Conservation (phyloP, 2,113 vertebrate genomes). For the Thunnus maccoyii region DNA sequence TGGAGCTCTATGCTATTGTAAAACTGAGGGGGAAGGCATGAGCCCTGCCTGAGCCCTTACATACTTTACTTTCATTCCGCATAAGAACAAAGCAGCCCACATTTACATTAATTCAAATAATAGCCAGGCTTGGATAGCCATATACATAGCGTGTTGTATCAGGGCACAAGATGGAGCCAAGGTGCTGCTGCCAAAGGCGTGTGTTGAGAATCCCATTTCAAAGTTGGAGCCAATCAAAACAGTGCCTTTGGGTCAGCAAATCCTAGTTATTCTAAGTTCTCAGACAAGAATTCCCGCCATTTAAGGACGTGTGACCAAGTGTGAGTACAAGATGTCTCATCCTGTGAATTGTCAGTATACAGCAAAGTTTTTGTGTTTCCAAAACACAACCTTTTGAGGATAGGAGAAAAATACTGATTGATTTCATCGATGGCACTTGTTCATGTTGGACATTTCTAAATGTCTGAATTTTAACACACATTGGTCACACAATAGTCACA, state of each 20-base stretch:
- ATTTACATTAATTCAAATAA: constrained; percentile 5
- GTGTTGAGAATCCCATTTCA: neutral
- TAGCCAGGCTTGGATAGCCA: neutral
- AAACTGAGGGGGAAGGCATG: neutral
- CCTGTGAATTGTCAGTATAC: neutral
- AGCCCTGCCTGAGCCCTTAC: neutral
- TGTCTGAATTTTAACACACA: neutral
- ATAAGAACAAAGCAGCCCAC: neutral
- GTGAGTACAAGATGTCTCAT: neutral
- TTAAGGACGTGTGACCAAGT: neutral
- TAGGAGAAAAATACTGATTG: neutral
- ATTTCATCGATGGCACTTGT: neutral
- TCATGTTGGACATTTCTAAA: neutral
- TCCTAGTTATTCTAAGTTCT: neutral
- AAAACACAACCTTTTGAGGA: neutral
- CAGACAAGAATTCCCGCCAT: neutral
- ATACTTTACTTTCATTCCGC: neutral
- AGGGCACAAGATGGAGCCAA: neutral
- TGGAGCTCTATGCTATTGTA: constrained; percentile 11
- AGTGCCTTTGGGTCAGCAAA: neutral
- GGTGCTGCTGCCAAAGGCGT: constrained; percentile 1
- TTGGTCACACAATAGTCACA: neutral
- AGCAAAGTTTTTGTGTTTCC: neutral
- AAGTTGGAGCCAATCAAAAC: constrained; percentile 12
- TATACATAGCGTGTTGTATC: neutral